Evolutionary conservation across 2,113 vertebrate genomes (phyloP), one percentile per base, ranked within the genome.

Genomic region (Ceyx melanurus): DNA sequence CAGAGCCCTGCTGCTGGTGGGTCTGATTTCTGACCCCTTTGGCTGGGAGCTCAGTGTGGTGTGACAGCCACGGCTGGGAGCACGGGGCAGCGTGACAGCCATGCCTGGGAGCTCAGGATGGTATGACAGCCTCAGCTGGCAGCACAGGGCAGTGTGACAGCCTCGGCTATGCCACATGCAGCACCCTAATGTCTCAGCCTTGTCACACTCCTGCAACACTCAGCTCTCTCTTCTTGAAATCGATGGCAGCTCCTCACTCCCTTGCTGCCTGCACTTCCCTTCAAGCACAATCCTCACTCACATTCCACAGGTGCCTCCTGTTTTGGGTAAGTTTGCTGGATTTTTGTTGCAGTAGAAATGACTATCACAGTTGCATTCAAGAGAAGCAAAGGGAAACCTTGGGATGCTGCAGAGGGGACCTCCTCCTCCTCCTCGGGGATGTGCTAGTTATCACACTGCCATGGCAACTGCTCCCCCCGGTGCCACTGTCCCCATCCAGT

Each of bases 131-230:
- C 18, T 42, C 20, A 0, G 2, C 15, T 0, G 54, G 29, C 25
- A 80, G 50, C 25, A 51, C 50, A 51, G 25, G 50, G 50, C 25
- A 14, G 50, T 14, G 50, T 51, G 67, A 31, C 72, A 80, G 82
- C 37, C 28, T 2, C 0, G 7, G 33, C 73, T 45, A 37, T 56
- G 60, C 37, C 51, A 23, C 31, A 2, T 1, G 33, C 11, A 1
- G 28, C 6, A 42, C 46, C 45, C 4, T 0, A 62, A 14, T 2
- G 4, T 71, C 91, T 45, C 70, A 11, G 74, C 3, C 40, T 82
- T 28, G 28, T 56, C 74, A 37, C 65, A 35, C 4, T 33, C 10
- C 0, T 0, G 3, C 60, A 45, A 65, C 35, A 9, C 61, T 74
- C 1, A 0, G 35, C 42, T 92, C 66, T 74, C 66, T 3, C 86